Percentiles rank a stretch among this genome's conserved stretches.
Evolutionary conservation across 1,140 invertebrate genomes (phyloP).

Genomic region (Carcinoscorpius rotundicauda): DNA sequence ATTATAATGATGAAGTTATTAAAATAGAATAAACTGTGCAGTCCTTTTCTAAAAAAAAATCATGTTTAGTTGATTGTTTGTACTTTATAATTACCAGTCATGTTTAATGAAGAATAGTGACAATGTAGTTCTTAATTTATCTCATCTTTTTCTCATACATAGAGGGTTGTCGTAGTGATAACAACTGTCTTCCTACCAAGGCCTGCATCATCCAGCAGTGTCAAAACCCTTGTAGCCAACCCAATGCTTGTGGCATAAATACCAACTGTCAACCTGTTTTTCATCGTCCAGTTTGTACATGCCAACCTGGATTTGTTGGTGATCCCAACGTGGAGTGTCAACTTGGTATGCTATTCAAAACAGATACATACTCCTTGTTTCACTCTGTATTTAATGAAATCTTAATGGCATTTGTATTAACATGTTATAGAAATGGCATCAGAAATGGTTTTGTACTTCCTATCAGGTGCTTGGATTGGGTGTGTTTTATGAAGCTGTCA

Average conservation of each 20-base stretch:
- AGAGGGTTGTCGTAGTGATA: constrained; percentile 51
- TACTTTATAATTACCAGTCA: too few species aligned
- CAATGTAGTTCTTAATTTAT: too few species aligned
- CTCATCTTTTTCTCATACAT: background rate
- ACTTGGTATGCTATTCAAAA: constrained; percentile 50
- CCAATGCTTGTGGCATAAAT: constrained; percentile 40
- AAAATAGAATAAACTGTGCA: background rate
- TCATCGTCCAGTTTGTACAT: constrained; percentile 28
- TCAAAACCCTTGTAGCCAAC: constrained; percentile 43
- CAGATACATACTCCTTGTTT: background rate
- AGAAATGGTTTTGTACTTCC: too few species aligned
- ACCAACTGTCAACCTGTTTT: constrained; percentile 23
- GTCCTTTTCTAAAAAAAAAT: background rate
- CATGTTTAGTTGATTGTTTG: too few species aligned
- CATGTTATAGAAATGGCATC: too few species aligned
- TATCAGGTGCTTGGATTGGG: too few species aligned
- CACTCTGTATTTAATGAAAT: too few species aligned
- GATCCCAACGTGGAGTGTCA: constrained; percentile 56
- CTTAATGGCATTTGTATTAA: too few species aligned
- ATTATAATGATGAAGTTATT: background rate
- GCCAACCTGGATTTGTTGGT: constrained; percentile 26
- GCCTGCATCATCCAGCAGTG: constrained; percentile 71
- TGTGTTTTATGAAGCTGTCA: too few species aligned
- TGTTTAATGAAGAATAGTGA: too few species aligned
- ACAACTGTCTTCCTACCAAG: constrained; percentile 62